Percentiles rank a stretch among this genome's conserved stretches.
phyloP scores from a whole-genome alignment of 2,888 invertebrate genomes.

The Limulus polyphemus region DNA sequence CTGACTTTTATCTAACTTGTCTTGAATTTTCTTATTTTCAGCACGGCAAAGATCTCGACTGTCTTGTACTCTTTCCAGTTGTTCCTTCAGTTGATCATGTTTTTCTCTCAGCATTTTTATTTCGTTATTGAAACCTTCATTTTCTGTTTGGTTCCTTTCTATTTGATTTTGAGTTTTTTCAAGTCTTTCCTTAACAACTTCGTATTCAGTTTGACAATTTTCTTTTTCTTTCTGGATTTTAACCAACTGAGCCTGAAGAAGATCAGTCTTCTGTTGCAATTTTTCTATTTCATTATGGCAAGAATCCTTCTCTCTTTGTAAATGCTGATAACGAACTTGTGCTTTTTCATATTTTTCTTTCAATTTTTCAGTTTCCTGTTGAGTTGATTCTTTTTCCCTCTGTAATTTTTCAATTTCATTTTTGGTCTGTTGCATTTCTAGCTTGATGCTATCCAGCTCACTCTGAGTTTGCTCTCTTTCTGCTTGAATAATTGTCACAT shows the following conservation, averaged over 20 bases:
- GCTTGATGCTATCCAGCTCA: constrained; percentile 78
- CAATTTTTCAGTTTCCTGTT: constrained; percentile 69
- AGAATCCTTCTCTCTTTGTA: constrained; percentile 76
- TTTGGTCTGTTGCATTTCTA: constrained; percentile 73
- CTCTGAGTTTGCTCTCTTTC: constrained; percentile 81
- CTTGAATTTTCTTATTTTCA: constrained; percentile 81
- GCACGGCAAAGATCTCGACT: constrained; percentile 77
- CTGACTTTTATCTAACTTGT: constrained; percentile 61
- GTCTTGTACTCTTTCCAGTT: constrained; percentile 63
- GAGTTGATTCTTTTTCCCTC: constrained; percentile 74
- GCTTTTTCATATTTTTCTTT: constrained; percentile 79
- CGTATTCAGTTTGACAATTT: constrained; percentile 68
- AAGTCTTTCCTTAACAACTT: constrained; percentile 72
- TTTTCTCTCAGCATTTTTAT: constrained; percentile 67
- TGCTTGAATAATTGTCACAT: constrained; percentile 46
- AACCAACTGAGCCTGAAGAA: constrained; percentile 63
- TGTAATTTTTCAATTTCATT: constrained; percentile 74
- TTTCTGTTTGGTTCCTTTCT: constrained; percentile 53
- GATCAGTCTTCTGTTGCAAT: constrained; percentile 65
- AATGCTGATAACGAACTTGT: constrained; percentile 57
- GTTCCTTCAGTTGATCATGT: constrained; percentile 65
- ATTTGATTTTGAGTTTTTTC: constrained; percentile 51
- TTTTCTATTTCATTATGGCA: constrained; percentile 67
- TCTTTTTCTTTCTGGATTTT: constrained; percentile 74
- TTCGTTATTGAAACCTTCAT: constrained; percentile 72